Evolutionary conservation across 1,140 invertebrate genomes (phyloP), one percentile per base, ranked within the genome.

Genomic region (Cydia amplana): DNA sequence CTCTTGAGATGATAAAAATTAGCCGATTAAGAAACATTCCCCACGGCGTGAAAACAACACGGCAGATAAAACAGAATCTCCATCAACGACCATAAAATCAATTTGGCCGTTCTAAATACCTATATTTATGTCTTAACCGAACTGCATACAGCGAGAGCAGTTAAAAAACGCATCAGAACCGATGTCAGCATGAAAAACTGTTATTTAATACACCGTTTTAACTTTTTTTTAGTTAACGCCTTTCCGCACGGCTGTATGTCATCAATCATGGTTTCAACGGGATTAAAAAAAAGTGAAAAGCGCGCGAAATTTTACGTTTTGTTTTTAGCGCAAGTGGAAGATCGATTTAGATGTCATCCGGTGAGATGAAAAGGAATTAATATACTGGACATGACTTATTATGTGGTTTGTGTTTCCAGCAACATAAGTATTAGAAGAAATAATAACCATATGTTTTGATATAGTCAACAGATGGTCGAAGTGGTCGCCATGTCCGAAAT

Each of bases 171-270:
- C 65, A 70, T 70, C 55, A 10, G 32, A 43, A 16, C 65, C 32
- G 65, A 79, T 83, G 80, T 82, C 80, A 85, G 82, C 75, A 78
- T 85, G 82, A 85, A 85, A 83, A 82, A 85, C 84, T 81, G 82
- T 79, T 83, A 79, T 83, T 83, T 82, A 83, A 83, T 79, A 78
- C 77, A 81, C 67, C 80, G 76, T 77, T 40, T 78, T 60, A 23
- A 23, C 20, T 60, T 60, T 80, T 80, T 81, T 83, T 80, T 72
- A 70, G 49, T 63, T 77, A 75, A 75, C 75, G 76, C 78, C 75
- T 77, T 74, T 76, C 72, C 75, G 77, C 73, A 55, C 79, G 65
- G 65, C 76, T 74, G 77, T 25, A 74, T 74, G 70, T 77, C 82
- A 83, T 85, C 83, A 83, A 85, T 85, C 83, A 85, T 55, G n/a